Evolutionary conservation across 2,113 vertebrate genomes (phyloP).

Genomic region (Nerophis lumbriciformis): DNA sequence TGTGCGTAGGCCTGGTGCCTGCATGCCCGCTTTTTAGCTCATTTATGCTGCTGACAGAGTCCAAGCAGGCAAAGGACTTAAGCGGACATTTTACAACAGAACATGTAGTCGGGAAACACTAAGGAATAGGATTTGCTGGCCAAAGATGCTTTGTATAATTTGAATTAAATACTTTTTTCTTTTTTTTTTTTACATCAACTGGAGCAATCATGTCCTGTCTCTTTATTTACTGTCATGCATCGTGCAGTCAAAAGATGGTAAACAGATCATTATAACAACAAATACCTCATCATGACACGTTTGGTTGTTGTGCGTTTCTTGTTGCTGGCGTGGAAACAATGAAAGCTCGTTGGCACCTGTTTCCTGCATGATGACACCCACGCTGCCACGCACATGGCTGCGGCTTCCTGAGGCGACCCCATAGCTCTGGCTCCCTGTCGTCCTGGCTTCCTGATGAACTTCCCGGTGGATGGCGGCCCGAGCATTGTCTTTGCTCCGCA

Average conservation of each 20-base stretch:
- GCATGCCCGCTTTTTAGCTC: conserved; percentile 32
- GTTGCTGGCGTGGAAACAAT: conserved; percentile 56
- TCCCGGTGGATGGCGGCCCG: conserved; percentile 43
- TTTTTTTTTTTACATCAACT: conserved; percentile 26
- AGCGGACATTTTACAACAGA: conserved; percentile 32
- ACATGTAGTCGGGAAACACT: conserved; percentile 32
- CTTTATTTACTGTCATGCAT: conserved; percentile 1
- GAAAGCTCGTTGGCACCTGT: conserved; percentile 57
- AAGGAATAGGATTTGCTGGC: conserved; percentile 69
- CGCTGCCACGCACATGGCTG: background rate
- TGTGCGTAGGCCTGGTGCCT: conserved; percentile 65
- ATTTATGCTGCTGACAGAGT: conserved; percentile 30
- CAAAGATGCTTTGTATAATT: conserved; percentile 67
- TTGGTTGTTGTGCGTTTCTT: conserved; percentile 18
- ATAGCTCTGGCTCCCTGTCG: conserved; percentile 48
- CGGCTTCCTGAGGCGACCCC: conserved; percentile 51
- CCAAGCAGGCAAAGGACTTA: conserved; percentile 69
- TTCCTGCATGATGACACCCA: conserved; percentile 49
- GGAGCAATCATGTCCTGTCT: conserved; percentile 29
- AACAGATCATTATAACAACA: background rate
- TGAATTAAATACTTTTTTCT: conserved; percentile 68
- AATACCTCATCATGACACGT: background rate
- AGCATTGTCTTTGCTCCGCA: conserved; percentile 30
- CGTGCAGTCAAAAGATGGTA: too few species aligned
- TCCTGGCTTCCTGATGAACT: conserved; percentile 45